Evolutionary conservation across 2,113 vertebrate genomes (phyloP), one percentile per base, ranked within the genome.

Genomic region (Petromus typicus): DNA sequence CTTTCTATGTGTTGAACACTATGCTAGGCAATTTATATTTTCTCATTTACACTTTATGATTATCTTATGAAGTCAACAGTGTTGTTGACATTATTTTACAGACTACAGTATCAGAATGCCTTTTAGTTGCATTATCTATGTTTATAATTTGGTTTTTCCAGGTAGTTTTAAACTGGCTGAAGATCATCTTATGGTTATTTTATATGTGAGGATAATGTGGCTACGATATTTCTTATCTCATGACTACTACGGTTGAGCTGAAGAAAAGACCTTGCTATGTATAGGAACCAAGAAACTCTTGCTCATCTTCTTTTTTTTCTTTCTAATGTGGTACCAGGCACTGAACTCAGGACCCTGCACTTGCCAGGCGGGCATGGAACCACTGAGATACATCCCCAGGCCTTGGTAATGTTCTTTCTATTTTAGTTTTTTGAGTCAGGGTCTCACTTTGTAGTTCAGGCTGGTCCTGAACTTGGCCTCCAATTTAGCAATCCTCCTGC

Each of bases 1-100:
- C 76, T 93, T 95, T 83, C 32, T 66, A n/a, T 66, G n/a, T 89
- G 25, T 54, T 76, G 25, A 85, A 82, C 63, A 75, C 22, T 88
- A 40, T 86, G 57, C 63, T 66, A 57, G 96, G 82, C 64, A 95
- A 90, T 56, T 88, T 71, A 67, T 3, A 90, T 78, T 88, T 94
- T 92, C 78, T 96, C 12, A 90, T 73, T 95, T 92, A 93, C 91
- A 76, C 37, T 88, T 89, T 78, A 78, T 3, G 75, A 87, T 76
- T 32, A 37, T 67, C 71, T 67, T 87, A 67, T 32, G 12, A 71
- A 61, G 13, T 51, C 88, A 22, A 18, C 59, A 86, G 22, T 88
- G 6, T 61, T 61, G 61, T 80, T 40, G 51, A 45, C 4, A 8
- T 13, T 25, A 45, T 63, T 92, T 92, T 67, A 94, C 0, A 96